Conservation (phyloP, 2,113 vertebrate genomes). For the Struthidea cinerea region DNA sequence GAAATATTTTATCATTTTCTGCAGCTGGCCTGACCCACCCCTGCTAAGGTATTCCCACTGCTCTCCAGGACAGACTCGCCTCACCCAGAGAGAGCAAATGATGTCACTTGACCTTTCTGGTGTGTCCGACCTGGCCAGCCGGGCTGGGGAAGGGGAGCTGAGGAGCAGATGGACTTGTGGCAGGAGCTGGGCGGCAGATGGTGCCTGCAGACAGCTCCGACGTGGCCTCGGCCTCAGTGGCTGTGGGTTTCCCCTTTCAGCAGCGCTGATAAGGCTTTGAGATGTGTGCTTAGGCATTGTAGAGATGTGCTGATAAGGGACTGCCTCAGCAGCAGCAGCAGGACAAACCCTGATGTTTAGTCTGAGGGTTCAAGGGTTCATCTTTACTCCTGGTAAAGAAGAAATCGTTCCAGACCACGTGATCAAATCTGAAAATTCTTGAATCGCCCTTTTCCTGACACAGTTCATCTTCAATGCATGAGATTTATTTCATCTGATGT, state of each 20-base stretch:
- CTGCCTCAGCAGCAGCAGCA: background rate
- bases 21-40: background rate
- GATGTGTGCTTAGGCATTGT: background rate
- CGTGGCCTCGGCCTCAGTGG: background rate
- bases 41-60: background rate
- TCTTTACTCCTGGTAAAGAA: background rate
- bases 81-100: background rate
- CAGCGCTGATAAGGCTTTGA: background rate
- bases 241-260: background rate
- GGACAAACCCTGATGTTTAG: background rate
- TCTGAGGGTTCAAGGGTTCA: background rate
- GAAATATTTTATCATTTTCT: background rate
- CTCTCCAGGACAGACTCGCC: background rate
- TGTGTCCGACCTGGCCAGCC: background rate
- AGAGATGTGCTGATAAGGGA: background rate
- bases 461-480: accelerated
- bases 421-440: background rate
- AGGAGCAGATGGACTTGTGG: conserved; percentile 30
- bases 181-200: conserved; percentile 43
- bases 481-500: background rate
- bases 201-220: conserved; percentile 2
- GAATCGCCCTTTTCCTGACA: background rate
- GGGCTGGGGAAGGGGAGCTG: background rate
- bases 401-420: background rate
- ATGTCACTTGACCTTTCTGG: background rate